Base-by-base conservation (phyloP, 1,140 invertebrate genomes). In the Camponotus pennsylvanicus region DNA sequence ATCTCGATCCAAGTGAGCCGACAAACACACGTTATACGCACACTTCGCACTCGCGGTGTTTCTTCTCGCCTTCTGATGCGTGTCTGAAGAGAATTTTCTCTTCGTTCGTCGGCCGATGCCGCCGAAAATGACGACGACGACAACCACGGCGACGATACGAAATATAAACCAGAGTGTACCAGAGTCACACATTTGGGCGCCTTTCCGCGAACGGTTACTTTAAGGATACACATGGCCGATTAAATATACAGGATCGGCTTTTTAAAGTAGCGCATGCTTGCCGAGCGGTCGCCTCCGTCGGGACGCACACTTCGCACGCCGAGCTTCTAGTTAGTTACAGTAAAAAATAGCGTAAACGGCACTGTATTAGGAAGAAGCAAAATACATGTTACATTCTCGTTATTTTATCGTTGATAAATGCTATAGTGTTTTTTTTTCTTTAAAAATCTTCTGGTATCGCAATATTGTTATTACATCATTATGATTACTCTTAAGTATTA, bases 361-460 rank as follows among this genome's bases (percentile, higher is more conserved):
- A 95, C 94, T 95, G 94, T 94, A 95, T 95, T 95, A 95, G 94
- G 94, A 95, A 95, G 94, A 95, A 95, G 95, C 95, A 95, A 95
- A 95, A 95, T 95, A 95, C 94, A 94, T 90, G 91, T 94, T 94
- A 94, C 93, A 93, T 94, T 95, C 91, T 95, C 93, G 92, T 93
- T 94, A 94, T 91, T 93, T 90, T 93, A 94, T 95, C 93, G 92
- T 94, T 95, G 94, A 94, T 95, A 94, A 95, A 94, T 95, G 93
- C 91, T 95, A 94, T 93, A 93, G 92, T 93, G 91, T 66, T 70
- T 83, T 66, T 83, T 77, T 82, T 42, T 67, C 79, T 64, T 90
- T 87, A 92, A 91, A 92, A 91, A 89, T 92, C 82, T 34, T 90
- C 78, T 90, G 69, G 77, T 87, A 77, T 88, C 86, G 84, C 88